phyloP scores from a whole-genome alignment of 2,888 invertebrate genomes.

The Brachypterus glaber region DNA sequence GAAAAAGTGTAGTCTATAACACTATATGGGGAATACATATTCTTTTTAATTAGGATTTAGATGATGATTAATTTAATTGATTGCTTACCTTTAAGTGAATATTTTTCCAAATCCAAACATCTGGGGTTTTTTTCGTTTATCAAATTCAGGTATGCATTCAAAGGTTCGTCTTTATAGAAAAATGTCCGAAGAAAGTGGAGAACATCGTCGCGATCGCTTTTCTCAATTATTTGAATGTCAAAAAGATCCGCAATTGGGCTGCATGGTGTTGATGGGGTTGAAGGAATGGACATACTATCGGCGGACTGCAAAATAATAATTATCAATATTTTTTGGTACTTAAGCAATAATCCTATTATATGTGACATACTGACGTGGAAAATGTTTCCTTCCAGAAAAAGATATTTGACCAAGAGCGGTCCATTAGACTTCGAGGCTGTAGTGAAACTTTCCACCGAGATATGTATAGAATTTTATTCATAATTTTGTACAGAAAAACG shows the following conservation, averaged over 20 bases:
- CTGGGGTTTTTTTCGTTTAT: conserved; percentile 51
- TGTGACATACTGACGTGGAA: no score
- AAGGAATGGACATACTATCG: conserved; percentile 31
- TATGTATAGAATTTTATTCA: no score
- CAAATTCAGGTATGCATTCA: conserved; percentile 53
- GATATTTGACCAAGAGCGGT: no score
- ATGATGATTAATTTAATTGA: conserved; percentile 25
- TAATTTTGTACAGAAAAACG: no score
- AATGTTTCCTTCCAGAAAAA: no score
- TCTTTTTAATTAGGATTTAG: no score
- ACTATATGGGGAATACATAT: no score
- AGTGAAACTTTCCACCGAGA: no score
- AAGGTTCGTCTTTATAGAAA: conserved; percentile 65
- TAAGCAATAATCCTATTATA: no score
- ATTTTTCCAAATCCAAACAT: conserved; percentile 55
- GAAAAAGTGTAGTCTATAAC: no score
- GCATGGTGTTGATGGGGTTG: conserved; percentile 32
- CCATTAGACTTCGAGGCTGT: no score
- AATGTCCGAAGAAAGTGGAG: conserved; percentile 48
- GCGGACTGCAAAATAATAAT: conserved; percentile 19
- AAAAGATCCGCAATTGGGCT: conserved; percentile 34
- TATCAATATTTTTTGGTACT: conserved; percentile 4
- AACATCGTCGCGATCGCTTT: conserved; percentile 43
- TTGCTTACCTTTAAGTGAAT: conserved; percentile 41
- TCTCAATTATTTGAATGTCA: conserved; percentile 40